Evolutionary conservation across 2,888 invertebrate species (phyloP).

Genomic region (Theretra japonica): DNA sequence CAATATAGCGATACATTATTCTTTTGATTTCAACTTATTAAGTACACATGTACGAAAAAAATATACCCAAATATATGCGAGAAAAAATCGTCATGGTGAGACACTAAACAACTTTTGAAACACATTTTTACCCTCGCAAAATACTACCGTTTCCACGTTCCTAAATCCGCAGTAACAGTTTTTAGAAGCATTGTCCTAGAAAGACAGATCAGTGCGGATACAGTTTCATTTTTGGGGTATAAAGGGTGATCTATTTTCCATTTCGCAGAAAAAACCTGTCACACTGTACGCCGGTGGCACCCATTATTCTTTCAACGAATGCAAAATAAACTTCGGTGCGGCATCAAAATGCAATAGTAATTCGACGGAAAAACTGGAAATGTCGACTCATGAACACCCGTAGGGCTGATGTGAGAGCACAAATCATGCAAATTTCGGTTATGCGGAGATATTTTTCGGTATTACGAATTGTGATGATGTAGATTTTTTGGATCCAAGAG

Average conservation of each 20-base stretch:
- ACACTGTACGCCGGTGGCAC: conserved; percentile 26
- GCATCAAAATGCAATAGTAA: conserved; percentile 36
- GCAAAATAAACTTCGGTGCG: conserved; percentile 31
- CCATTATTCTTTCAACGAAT: conserved; percentile 31
- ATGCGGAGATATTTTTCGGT: background rate
- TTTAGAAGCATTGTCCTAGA: background rate
- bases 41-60: no score
- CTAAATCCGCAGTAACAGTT: background rate
- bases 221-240: background rate
- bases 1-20: no score
- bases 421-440: conserved; percentile 1
- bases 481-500: no score
- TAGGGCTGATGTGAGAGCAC: background rate
- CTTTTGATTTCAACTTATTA: no score
- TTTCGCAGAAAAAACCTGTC: conserved; percentile 37
- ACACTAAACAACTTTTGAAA: no score
- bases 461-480: no score
- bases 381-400: conserved; percentile 40
- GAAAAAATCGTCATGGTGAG: no score
- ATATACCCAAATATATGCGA: no score
- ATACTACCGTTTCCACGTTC: no score
- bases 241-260: conserved; percentile 27
- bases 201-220: conserved; percentile 3
- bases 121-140: no score
- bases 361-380: conserved; percentile 42